Base-by-base conservation (phyloP, 1,140 invertebrate species). In the Lordiphosa mommai region DNA sequence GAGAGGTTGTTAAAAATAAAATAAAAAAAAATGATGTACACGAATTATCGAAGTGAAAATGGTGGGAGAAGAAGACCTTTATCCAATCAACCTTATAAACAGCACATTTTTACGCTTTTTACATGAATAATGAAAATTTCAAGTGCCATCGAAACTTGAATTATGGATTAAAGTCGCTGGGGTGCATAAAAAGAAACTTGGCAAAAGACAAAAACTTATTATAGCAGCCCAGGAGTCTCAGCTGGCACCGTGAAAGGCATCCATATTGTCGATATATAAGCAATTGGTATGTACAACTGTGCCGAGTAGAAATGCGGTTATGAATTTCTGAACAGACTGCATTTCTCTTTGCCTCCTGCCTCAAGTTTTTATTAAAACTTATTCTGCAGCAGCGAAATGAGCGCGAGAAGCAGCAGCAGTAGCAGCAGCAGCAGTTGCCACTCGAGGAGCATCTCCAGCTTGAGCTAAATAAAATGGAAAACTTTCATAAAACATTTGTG, bases 401-500 rank as follows among this genome's bases (percentile, higher is more conserved):
- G 55, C 41, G 61, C 38, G 14, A 69, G 46, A 4, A 23, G 32
- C 3, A 6, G 20, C 20, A 63, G 52, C 58, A 56, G 20, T 5
- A 2, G 16, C 16, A 23, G 32, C 3, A 6, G 20, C 20, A 63
- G 52, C 58, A 56, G 20, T 5, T 17, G 16, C 16, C 16, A 17
- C 16, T 17, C 16, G 16, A 23, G 20, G 4, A 23, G 20, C 20
- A 23, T 23, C 20, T 23, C 20, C 20, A 23, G 6, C 20, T 23
- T 23, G 20, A 23, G 72, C 72, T 71, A 77, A 77, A 77, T 77
- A 77, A 77, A 80, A 80, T 70, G 67, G 37, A 55, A 77, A 79
- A 80, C 52, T 80, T 80, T 80, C 74, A 80, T 80, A 80, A 80
- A 80, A 80, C 74, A 80, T 80, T 80, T 80, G 69, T 80, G 70